Percentiles rank a stretch among this genome's conserved stretches.
These are phyloP conservation scores for Cassiopea xamachana DNA, from an alignment of 30 jellyfish, hydroid and myxozoan species.

Conservation along the genomic window DNA sequence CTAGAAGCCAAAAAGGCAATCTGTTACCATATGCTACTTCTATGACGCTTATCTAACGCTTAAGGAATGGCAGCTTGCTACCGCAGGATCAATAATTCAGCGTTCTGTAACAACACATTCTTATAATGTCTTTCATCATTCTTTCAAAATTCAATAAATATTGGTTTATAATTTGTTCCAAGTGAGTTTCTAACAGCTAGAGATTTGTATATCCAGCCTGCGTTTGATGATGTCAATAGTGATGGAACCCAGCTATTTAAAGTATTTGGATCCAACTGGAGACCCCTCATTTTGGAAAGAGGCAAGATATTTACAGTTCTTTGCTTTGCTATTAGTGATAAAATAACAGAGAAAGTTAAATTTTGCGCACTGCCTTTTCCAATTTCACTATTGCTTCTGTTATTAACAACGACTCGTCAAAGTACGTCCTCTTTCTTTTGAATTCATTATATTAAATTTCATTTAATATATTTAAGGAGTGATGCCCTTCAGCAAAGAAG, in stretches of 20 bases:
- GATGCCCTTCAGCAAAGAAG: no score
- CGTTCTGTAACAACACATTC: background rate
- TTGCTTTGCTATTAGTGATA: no score
- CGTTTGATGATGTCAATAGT: background rate
- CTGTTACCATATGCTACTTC: background rate
- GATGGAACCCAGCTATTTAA: background rate
- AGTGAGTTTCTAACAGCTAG: background rate
- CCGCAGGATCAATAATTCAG: background rate
- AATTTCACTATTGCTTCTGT: no score
- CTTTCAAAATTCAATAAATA: background rate
- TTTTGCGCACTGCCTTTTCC: no score
- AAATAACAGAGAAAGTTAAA: no score
- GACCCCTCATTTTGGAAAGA: constrained; percentile 30
- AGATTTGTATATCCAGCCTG: background rate
- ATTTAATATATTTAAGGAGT: no score
- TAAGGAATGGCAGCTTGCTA: background rate
- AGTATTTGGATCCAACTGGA: constrained; percentile 32
- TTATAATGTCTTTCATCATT: background rate
- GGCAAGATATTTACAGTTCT: background rate
- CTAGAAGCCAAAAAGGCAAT: background rate
- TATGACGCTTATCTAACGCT: background rate
- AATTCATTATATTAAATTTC: no score
- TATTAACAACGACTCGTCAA: no score
- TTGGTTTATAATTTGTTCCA: no score
- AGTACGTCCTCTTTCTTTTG: no score